Evolutionary conservation across 2,113 vertebrate genomes (phyloP), one percentile per base, ranked within the genome.

Genomic region (Corythornis madagascariensis): DNA sequence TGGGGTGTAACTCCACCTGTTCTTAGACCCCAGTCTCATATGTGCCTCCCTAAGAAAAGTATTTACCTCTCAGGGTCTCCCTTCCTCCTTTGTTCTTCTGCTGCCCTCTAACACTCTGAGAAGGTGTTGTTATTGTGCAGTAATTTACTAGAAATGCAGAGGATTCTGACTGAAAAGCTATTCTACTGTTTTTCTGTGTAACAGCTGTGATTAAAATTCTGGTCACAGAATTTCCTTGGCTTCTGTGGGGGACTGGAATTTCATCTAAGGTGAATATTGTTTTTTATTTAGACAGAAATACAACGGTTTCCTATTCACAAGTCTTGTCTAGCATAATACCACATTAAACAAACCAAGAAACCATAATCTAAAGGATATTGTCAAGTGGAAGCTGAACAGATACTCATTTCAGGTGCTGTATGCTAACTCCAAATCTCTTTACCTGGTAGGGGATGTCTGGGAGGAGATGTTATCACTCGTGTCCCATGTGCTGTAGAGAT

Each of bases 61-160:
- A 80, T 93, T 83, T 92, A 90, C 78, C 47, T 94, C 47, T 85
- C 33, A 78, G 80, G 81, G 11, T 56, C 92, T 73, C 26, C 55
- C 88, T 78, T 86, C 40, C 40, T 75, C 28, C 57, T 89, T 87
- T 92, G 78, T 83, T 82, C 78, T 90, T 61, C 61, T 38, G 4
- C 76, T 92, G 84, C 89, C 91, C 91, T 89, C 82, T 91, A 91
- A 73, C 33, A 35, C 25, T 64, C 83, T 71, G 65, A 90, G 69
- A 88, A 95, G 56, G 81, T 95, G 86, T 53, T 88, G 57, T 88
- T 93, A 88, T 86, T 79, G 80, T 59, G 38, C 45, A 73, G 74
- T 96, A 96, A 94, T 96, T 93, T 85, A 95, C 93, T 93, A 93
- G 94, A 88, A 95, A 93, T 63, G 55, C 55, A 89, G 74, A 31